Percentiles rank a stretch among this genome's conserved stretches.
Conservation (phyloP, 2,113 vertebrate genomes). For the Bothrops jararaca region DNA sequence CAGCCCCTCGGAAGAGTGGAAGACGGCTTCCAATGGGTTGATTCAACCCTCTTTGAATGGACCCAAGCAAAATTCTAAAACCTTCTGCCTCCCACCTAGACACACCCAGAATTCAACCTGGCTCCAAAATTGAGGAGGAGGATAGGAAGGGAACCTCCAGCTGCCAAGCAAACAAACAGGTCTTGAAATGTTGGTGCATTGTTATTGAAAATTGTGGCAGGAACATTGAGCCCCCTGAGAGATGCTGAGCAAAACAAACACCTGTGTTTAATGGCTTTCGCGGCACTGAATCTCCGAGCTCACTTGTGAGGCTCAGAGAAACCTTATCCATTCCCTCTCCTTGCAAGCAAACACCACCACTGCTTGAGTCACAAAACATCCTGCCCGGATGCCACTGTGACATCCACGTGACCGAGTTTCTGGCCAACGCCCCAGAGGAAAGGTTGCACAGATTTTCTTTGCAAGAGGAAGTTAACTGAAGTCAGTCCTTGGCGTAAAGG, state of each 20-base stretch:
- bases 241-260: neutral
- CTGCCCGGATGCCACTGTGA: neutral
- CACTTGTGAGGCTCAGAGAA: neutral
- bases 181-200: neutral
- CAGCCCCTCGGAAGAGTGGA: no score
- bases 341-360: neutral
- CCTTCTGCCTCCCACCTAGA: neutral
- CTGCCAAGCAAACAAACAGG: neutral
- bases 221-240: neutral
- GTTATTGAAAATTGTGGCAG: neutral
- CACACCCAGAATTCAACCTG: neutral
- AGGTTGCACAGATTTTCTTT: neutral
- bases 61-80: neutral
- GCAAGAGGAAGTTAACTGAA: neutral
- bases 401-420: neutral
- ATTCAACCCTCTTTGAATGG: no score
- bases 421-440: neutral
- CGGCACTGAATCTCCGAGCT: no score
- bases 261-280: neutral
- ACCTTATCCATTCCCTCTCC: accelerated
- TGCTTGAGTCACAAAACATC: neutral
- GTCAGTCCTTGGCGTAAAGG: neutral
- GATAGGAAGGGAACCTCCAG: neutral
- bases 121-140: neutral
- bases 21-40: no score